A percentile compares a stretch with the other conserved stretches of the same genome.
Conservation (phyloP, 2,888 invertebrate species). For the Rhimphoctona megacephalus region DNA sequence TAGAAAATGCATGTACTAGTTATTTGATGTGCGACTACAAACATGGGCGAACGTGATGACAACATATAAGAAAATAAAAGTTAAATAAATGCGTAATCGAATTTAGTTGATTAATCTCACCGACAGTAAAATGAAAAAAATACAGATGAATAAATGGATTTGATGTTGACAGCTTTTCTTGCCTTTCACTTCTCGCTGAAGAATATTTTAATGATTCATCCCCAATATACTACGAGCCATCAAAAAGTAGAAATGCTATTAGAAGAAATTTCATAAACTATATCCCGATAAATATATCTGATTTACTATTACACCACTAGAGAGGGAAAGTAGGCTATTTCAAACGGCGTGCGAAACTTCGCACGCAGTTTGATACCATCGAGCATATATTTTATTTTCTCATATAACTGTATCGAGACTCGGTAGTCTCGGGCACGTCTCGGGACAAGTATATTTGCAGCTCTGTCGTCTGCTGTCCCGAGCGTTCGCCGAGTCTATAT, state of each 20-base stretch:
- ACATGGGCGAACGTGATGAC: slow-evolving; percentile 49
- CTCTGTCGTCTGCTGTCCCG: no score
- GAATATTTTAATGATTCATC: neutral
- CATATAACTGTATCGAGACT: no score
- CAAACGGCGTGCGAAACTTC: no score
- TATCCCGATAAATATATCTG: no score
- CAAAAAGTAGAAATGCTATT: neutral
- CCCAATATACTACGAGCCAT: neutral
- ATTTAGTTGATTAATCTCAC: slow-evolving; percentile 46
- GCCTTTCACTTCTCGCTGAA: slow-evolving; percentile 69
- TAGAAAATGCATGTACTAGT: slow-evolving; percentile 73
- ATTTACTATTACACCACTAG: no score
- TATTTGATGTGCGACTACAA: slow-evolving; percentile 72
- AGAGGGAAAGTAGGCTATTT: no score
- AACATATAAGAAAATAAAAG: slow-evolving; percentile 27
- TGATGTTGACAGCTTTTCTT: slow-evolving; percentile 79
- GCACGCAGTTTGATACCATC: no score
- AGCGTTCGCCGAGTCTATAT: no score
- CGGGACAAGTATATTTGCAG: no score
- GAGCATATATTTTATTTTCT: no score
- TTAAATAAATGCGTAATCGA: slow-evolving; percentile 59
- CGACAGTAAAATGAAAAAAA: slow-evolving; percentile 58
- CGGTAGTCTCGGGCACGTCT: no score
- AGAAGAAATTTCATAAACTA: no score
- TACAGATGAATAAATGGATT: slow-evolving; percentile 79